A percentile compares a stretch with the other conserved stretches of the same genome.
Conservation (phyloP, 2,888 invertebrate genomes). For the Protodeltote pygarga region DNA sequence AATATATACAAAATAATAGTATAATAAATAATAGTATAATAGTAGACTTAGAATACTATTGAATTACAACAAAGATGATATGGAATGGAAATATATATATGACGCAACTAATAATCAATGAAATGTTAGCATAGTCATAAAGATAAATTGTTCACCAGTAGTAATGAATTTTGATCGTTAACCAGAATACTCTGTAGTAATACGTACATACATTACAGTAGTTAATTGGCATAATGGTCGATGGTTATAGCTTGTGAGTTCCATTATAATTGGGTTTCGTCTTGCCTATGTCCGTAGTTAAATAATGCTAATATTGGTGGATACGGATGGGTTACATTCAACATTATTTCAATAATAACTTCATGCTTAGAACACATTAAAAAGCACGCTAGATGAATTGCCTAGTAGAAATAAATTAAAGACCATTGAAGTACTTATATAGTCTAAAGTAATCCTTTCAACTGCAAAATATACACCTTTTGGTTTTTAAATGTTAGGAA, state of each 20-base stretch:
- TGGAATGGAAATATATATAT: too few relatives aligned
- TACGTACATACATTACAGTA: constrained; percentile 54
- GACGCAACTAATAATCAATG: constrained; percentile 8
- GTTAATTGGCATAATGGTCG: constrained; percentile 62
- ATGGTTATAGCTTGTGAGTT: constrained; percentile 54
- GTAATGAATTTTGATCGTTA: constrained; percentile 25
- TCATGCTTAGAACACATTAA: constrained; percentile 30
- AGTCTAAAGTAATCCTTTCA: constrained; percentile 22
- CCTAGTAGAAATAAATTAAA: constrained; percentile 35
- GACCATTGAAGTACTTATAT: constrained; percentile 22
- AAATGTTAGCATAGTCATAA: constrained; percentile 31
- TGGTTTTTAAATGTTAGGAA: too few relatives aligned
- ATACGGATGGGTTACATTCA: constrained; percentile 35
- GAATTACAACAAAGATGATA: too few relatives aligned
- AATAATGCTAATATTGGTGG: constrained; percentile 48
- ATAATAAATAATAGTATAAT: too few relatives aligned
- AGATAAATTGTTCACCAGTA: constrained; percentile 16
- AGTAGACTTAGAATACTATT: too few relatives aligned
- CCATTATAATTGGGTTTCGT: constrained; percentile 58
- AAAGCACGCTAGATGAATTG: constrained; percentile 37
- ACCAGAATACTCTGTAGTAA: constrained; percentile 19
- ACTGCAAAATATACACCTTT: too few relatives aligned
- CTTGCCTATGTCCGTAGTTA: constrained; percentile 47
- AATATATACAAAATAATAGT: too few relatives aligned
- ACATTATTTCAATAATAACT: constrained; percentile 41